Evolutionary conservation across 2,888 invertebrate genomes (phyloP).

Genomic region (Brassicogethes aeneus): DNA sequence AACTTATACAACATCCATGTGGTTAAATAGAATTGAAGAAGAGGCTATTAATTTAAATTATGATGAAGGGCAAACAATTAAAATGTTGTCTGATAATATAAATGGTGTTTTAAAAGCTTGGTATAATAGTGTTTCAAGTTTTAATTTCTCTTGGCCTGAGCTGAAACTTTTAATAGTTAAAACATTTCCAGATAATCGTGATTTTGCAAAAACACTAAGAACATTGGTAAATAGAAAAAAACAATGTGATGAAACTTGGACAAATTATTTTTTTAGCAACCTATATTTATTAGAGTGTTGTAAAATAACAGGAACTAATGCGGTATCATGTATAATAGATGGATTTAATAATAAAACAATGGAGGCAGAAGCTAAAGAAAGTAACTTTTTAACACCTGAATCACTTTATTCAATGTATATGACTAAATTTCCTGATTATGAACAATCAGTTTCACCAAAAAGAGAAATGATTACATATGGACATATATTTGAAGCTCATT

Average conservation of each 20-base stretch:
- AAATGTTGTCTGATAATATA: conserved; percentile 23
- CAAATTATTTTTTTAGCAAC: conserved; percentile 27
- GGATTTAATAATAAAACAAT: conserved; percentile 20
- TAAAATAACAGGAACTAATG: conserved; percentile 27
- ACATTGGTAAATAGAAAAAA: conserved; percentile 22
- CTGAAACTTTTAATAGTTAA: conserved; percentile 25
- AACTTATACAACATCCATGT: conserved; percentile 25
- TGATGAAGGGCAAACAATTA: conserved; percentile 22
- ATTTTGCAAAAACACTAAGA: conserved; percentile 24
- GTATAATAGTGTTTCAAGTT: conserved; percentile 23
- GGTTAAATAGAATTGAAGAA: conserved; percentile 26
- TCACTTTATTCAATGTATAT: conserved; percentile 24
- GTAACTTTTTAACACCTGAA: conserved; percentile 24
- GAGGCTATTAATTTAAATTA: conserved; percentile 20
- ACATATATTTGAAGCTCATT: too few relatives aligned
- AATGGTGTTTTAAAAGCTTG: conserved; percentile 27
- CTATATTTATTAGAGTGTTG: conserved; percentile 27
- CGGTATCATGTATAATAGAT: conserved; percentile 28
- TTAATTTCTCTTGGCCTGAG: conserved; percentile 28
- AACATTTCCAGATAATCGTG: conserved; percentile 26
- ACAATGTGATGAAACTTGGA: conserved; percentile 22
- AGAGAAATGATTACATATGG: too few relatives aligned
- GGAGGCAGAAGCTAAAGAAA: conserved; percentile 18
- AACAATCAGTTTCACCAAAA: too few relatives aligned
- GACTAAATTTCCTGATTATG: conserved; percentile 16